Conservation (phyloP, 2,888 invertebrate genomes). For the Caenorhabditis uteleia region DNA sequence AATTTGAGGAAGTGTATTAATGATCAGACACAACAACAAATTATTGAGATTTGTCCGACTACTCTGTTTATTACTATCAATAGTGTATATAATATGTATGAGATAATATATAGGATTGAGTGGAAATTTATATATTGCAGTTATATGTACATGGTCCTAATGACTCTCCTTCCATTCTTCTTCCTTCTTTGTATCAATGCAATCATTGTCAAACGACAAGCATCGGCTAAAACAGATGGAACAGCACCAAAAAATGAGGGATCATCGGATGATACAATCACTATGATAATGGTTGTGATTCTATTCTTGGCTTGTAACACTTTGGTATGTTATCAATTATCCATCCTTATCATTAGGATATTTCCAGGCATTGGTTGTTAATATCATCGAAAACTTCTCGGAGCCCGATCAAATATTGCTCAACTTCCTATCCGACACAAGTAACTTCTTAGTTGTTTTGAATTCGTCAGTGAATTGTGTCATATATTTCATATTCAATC, state of each 20-base stretch:
- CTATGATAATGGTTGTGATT: conserved; percentile 70
- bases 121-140: conserved; percentile 10
- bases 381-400: conserved; percentile 68
- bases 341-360: not conserved
- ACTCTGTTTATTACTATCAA: conserved; percentile 66
- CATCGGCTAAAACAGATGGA: conserved; percentile 19
- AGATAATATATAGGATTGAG: not conserved
- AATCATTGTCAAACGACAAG: conserved; percentile 64
- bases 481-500: conserved; percentile 67
- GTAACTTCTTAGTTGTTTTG: conserved; percentile 69
- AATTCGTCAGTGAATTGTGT: conserved; percentile 69
- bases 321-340: conserved; percentile 45
- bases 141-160: conserved; percentile 68
- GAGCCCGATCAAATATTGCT: conserved; percentile 65
- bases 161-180: conserved; percentile 69
- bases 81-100: conserved; percentile 63
- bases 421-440: conserved; percentile 67
- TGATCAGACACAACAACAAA: conserved; percentile 62
- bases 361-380: conserved; percentile 64
- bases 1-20: conserved; percentile 65
- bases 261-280: conserved; percentile 66
- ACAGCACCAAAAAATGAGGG: conserved; percentile 27
- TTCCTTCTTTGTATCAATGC: conserved; percentile 68
- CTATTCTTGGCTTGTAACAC: conserved; percentile 69
- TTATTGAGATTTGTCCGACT: conserved; percentile 69